Evolutionary conservation across 2,113 vertebrate species (phyloP).

Genomic region (Morone saxatilis): DNA sequence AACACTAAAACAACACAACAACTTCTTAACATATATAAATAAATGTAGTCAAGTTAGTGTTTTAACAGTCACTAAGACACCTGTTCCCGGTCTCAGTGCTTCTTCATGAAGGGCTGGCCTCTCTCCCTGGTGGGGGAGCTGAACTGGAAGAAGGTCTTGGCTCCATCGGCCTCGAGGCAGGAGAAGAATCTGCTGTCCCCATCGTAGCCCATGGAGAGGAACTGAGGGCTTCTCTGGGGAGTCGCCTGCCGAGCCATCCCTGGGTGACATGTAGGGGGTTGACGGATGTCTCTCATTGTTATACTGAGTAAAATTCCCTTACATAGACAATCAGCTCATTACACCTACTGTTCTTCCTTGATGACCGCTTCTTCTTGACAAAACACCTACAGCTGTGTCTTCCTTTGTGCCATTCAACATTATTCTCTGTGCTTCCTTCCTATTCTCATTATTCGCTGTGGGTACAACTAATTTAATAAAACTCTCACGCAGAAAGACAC

Average conservation of each 20-base stretch:
- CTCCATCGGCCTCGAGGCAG: conserved; percentile 71
- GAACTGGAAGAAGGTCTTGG: conserved; percentile 82
- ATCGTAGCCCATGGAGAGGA: conserved; percentile 56
- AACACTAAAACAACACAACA: not conserved
- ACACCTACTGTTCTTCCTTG: conserved; percentile 36
- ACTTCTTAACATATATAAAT: not conserved
- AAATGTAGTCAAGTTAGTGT: not conserved
- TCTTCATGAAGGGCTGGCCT: conserved; percentile 57
- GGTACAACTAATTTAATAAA: conserved; percentile 10
- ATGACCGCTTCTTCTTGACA: conserved; percentile 35
- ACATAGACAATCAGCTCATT: conserved; percentile 56
- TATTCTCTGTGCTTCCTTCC: conserved; percentile 36
- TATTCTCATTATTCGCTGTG: conserved; percentile 34
- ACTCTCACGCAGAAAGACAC: not conserved
- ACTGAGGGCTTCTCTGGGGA: conserved; percentile 72
- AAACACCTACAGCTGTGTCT: conserved; percentile 27
- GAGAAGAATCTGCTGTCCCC: conserved; percentile 77
- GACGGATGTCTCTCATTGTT: conserved; percentile 63
- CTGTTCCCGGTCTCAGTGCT: conserved; percentile 63
- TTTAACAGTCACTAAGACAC: not conserved
- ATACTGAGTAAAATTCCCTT: conserved; percentile 36
- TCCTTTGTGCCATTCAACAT: conserved; percentile 10
- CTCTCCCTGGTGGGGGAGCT: conserved; percentile 74
- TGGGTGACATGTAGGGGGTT: conserved; percentile 47
- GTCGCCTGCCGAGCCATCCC: conserved; percentile 62